Conservation (phyloP, 2,888 invertebrate genomes). For the Chironomus tentans region DNA sequence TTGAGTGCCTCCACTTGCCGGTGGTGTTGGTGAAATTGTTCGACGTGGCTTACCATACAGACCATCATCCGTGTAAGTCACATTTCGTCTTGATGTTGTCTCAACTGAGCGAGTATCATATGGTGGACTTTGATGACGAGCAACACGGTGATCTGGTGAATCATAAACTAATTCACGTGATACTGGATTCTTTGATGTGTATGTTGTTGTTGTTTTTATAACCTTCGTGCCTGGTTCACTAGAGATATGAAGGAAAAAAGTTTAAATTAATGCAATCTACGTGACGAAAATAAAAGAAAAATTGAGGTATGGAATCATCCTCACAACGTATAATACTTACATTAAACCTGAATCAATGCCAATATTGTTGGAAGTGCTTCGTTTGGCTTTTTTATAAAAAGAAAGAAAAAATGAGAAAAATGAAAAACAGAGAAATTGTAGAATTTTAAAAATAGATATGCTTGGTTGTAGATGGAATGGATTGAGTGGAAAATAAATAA, state of each 20-base stretch:
- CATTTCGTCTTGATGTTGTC: conserved; percentile 18
- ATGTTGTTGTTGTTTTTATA: conserved; percentile 35
- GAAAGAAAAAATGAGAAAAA: neutral
- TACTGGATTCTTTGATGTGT: conserved; percentile 28
- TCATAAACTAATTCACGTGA: conserved; percentile 31
- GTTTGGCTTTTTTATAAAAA: conserved; percentile 28
- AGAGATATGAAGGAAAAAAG: neutral
- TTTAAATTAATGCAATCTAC: conserved; percentile 1
- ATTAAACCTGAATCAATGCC: conserved; percentile 30
- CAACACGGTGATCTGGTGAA: conserved; percentile 24
- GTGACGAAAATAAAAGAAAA: neutral
- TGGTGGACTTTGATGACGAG: conserved; percentile 22
- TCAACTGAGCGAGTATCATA: conserved; percentile 17
- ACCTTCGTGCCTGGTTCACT: conserved; percentile 35
- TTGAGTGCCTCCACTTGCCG: neutral
- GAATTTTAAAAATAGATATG: neutral
- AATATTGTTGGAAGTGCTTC: conserved; percentile 28
- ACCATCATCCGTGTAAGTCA: conserved; percentile 27
- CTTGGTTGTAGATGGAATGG: too few relatives aligned
- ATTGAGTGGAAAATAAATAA: too few relatives aligned
- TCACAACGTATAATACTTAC: conserved; percentile 28
- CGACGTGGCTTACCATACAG: conserved; percentile 8
- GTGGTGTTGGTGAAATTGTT: neutral
- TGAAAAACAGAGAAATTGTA: neutral
- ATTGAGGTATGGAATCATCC: neutral